These are phyloP conservation scores for Caenorhabditis sp. DNA, from an alignment of 2,888 invertebrate genomes.

Conservation along the genomic window DNA sequence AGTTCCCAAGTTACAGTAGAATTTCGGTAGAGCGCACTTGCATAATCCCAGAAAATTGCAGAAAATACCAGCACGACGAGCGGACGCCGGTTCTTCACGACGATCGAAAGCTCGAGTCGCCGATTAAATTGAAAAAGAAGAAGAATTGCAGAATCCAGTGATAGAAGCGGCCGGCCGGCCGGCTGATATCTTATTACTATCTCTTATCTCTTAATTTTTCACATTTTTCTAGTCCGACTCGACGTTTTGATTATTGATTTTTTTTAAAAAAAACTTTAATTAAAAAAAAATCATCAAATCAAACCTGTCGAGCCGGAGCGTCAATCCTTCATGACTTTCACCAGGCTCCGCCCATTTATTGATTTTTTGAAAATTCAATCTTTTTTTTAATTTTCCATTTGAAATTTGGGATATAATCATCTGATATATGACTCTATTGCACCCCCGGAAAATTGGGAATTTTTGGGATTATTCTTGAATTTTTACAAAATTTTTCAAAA, in stretches of 20 bases:
- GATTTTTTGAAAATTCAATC: neutral
- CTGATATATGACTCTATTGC: neutral
- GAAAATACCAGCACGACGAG: slow-evolving; percentile 70
- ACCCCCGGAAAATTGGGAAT: slow-evolving; percentile 3
- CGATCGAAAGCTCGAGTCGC: slow-evolving; percentile 65
- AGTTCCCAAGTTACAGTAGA: no score
- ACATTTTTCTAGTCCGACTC: slow-evolving; percentile 35
- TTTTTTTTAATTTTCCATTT: slow-evolving; percentile 6
- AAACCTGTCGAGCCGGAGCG: slow-evolving; percentile 41
- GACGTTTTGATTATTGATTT: slow-evolving; percentile 21
- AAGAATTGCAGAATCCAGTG: slow-evolving; percentile 74
- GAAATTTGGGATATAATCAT: neutral
- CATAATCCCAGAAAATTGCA: no score
- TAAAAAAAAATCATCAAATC: slow-evolving; percentile 13
- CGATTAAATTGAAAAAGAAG: slow-evolving; percentile 70
- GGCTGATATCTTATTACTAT: no score
- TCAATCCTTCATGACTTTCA: slow-evolving; percentile 62
- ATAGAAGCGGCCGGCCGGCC: no score
- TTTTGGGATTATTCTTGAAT: neutral
- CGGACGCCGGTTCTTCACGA: slow-evolving; percentile 50
- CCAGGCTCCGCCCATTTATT: slow-evolving; percentile 3
- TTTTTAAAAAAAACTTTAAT: no score
- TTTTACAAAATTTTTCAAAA: neutral
- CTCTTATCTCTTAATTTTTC: neutral
- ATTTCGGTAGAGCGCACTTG: no score